A percentile compares a stretch with the other conserved stretches of the same genome.
phyloP scores from a whole-genome alignment of 2,888 invertebrate species.

The Apoda limacodes region DNA sequence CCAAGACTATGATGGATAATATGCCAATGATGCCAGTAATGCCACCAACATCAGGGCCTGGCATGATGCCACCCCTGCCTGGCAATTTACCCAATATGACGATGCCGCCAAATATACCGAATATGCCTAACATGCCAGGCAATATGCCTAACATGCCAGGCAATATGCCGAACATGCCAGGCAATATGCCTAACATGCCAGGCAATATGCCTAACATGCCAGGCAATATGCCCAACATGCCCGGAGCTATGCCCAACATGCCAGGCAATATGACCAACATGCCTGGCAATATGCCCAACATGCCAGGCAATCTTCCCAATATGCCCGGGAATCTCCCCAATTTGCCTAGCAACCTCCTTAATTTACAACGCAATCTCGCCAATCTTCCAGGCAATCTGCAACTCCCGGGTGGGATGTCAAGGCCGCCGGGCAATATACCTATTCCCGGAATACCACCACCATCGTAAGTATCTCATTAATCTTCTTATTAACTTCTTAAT shows the following conservation, averaged over 20 bases:
- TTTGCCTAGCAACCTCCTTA: no score
- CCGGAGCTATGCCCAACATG: conserved; percentile 33
- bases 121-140: conserved; percentile 17
- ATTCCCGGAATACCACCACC: no score
- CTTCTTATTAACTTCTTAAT: no score
- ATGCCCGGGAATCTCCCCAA: no score
- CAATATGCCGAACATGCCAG: conserved; percentile 15
- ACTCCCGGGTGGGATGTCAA: no score
- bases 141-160: conserved; percentile 3
- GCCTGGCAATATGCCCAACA: no score
- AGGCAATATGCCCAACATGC: conserved; percentile 17
- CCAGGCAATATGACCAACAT: no score
- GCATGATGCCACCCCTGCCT: conserved; percentile 16
- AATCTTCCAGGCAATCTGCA: no score
- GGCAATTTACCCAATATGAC: conserved; percentile 30
- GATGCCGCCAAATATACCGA: conserved; percentile 24
- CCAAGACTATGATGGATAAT: conserved; percentile 48
- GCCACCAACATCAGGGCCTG: conserved; percentile 19
- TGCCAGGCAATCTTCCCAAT: no score
- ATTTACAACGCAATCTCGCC: no score
- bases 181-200: conserved; percentile 12
- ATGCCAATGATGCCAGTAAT: conserved; percentile 34
- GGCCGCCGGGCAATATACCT: no score
- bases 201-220: conserved; percentile 6
- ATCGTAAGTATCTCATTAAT: no score